These are phyloP conservation scores for Stictocephala bisonia DNA, from an alignment of 2,888 invertebrate species.

Conservation along the genomic window DNA sequence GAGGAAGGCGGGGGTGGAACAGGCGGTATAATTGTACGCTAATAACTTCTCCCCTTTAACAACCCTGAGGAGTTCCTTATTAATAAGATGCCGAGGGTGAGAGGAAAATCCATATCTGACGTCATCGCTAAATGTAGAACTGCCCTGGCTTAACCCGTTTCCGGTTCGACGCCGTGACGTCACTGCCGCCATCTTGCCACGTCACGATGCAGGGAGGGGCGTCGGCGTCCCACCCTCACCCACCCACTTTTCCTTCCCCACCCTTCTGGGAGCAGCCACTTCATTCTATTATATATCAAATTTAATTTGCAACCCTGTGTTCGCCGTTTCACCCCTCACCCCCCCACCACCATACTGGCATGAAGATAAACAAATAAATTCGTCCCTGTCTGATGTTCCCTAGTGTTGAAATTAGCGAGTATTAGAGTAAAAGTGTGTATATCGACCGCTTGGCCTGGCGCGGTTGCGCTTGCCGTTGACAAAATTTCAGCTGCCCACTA, in stretches of 20 bases:
- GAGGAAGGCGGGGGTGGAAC: slow-evolving; percentile 4
- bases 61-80: slow-evolving; percentile 37
- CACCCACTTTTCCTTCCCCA: neutral
- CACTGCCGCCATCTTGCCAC: slow-evolving; percentile 42
- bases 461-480: slow-evolving; percentile 25
- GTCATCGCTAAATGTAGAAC: slow-evolving; percentile 48
- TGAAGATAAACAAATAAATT: slow-evolving; percentile 17
- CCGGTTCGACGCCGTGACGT: slow-evolving; percentile 45
- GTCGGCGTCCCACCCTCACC: too few species aligned
- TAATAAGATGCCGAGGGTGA: slow-evolving; percentile 34
- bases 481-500: too few species aligned
- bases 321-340: neutral
- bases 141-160: slow-evolving; percentile 51
- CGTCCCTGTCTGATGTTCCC: slow-evolving; percentile 1
- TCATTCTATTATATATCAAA: slow-evolving; percentile 13
- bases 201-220: slow-evolving; percentile 30
- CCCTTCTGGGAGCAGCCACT: neutral
- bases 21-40: slow-evolving; percentile 36
- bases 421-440: neutral
- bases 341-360: neutral
- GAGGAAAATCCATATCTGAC: slow-evolving; percentile 48
- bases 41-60: slow-evolving; percentile 41
- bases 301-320: slow-evolving; percentile 35
- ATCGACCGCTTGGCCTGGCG: slow-evolving; percentile 18
- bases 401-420: neutral